Base-by-base conservation (phyloP, 2,888 invertebrate species). In the Drosophila eohydei region DNA sequence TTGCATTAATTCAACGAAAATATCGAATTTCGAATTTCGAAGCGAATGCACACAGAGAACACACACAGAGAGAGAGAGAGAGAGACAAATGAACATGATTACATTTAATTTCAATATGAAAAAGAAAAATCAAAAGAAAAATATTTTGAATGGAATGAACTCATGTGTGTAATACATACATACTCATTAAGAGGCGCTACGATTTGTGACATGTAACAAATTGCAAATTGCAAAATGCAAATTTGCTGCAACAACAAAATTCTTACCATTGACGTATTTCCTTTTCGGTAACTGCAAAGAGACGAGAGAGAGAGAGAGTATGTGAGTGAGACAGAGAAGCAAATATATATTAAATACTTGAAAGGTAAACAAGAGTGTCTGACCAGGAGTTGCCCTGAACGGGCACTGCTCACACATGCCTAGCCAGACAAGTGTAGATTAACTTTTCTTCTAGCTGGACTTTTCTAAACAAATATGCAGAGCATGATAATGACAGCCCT, bases 231-330 rank as follows among this genome's bases (percentile, higher is more conserved):
- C 36, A 9, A 32, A 16, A 21, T 16, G 16, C 14, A 21, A 21
- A 21, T 21, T 30, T n/a, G 4, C 11, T 16, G n/a, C n/a, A 12
- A 9, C 44, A 11, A 14, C 26, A 32, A 54, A 51, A 7, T 32
- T 61, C 96, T 96, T 93, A 97, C 97, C 97, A 97, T 93, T 97
- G 96, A 90, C 97, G 95, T 88, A 97, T 97, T 94, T 97, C 97
- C 94, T 97, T 97, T 93, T 97, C 97, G 78, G 97, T 96, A 94
- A 97, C 97, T 97, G 96, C 21, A 81, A 96, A 96, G 93, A 55
- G 94, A 94, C 11, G 50, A 11, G 5, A 32, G 2, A n/a, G 32
- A 32, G 32, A 16, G 21, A 1, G 32, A 50, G 12, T 14, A 7
- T 32, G 4, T 30, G 9, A 30, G 32, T 16, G 50, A 16, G n/a